Conservation (phyloP, 2,888 invertebrate species). For the Trichacis sp. region DNA sequence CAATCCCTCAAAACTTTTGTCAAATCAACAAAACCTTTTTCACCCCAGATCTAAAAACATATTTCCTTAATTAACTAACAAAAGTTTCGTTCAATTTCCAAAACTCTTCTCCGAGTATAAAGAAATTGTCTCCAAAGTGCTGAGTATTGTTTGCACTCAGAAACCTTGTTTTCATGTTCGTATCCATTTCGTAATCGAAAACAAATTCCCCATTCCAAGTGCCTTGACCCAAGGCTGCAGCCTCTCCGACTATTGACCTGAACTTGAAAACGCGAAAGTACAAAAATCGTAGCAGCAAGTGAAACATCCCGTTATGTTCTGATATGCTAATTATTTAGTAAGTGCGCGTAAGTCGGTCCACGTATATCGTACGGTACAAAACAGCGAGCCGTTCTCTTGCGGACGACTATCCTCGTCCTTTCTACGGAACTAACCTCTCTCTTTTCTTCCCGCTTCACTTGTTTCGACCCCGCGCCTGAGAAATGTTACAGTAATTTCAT, state of each 20-base stretch:
- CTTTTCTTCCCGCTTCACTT: constrained; percentile 41
- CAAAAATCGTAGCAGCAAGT: not conserved
- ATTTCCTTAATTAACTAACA: too few species aligned
- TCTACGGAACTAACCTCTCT: constrained; percentile 36
- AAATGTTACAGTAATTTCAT: constrained; percentile 32
- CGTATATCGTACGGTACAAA: constrained; percentile 37
- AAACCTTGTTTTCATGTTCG: too few species aligned
- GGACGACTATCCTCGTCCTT: constrained; percentile 32
- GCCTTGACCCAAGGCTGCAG: not conserved
- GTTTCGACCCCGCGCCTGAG: constrained; percentile 37
- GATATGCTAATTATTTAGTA: constrained; percentile 40
- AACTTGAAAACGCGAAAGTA: too few species aligned
- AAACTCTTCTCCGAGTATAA: too few species aligned
- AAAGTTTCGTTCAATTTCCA: too few species aligned
- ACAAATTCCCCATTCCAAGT: too few species aligned
- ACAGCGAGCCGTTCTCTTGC: constrained; percentile 38
- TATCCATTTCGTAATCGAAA: too few species aligned
- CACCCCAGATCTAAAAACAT: too few species aligned
- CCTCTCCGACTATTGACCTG: not conserved
- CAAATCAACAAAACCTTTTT: too few species aligned
- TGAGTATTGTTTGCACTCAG: too few species aligned
- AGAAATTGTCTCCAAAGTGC: too few species aligned
- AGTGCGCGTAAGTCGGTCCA: constrained; percentile 37
- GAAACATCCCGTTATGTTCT: constrained; percentile 29
- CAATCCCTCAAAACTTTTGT: too few species aligned